Evolutionary conservation across 2,888 invertebrate species (phyloP).

Genomic region (Eupithecia centaureata): DNA sequence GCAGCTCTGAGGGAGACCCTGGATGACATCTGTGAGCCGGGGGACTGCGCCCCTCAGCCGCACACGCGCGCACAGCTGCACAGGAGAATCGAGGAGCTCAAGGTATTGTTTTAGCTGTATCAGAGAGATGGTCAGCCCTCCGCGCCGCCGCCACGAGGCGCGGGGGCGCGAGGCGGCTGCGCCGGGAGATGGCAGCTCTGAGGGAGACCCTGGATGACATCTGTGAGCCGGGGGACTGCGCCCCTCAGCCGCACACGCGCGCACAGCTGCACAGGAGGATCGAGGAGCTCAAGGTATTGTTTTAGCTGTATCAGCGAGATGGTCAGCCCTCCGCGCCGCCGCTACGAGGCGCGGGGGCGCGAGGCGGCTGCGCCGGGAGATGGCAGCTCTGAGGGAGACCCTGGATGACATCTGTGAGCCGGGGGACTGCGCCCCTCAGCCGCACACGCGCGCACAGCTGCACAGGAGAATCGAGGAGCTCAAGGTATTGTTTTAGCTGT

Average conservation of each 20-base stretch:
- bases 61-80: conserved; percentile 78
- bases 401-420: conserved; percentile 86
- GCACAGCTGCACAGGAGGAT: conserved; percentile 77
- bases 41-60: conserved; percentile 83
- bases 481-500: too few species aligned
- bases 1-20: conserved; percentile 84
- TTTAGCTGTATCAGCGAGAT: conserved; percentile 76
- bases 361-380: conserved; percentile 84
- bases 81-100: conserved; percentile 72
- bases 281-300: conserved; percentile 56
- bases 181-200: conserved; percentile 85
- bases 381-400: conserved; percentile 84
- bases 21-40: conserved; percentile 85
- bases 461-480: conserved; percentile 75
- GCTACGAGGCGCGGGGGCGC: conserved; percentile 77
- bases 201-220: conserved; percentile 84
- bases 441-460: conserved; percentile 77
- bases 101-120: conserved; percentile 60
- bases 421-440: conserved; percentile 83
- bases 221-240: conserved; percentile 85
- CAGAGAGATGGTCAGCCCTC: conserved; percentile 78
- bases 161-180: conserved; percentile 78
- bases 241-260: conserved; percentile 81
- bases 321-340: conserved; percentile 77
- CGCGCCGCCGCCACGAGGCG: conserved; percentile 77